Conservation (phyloP, 2,113 vertebrate species). For the Charina bottae region DNA sequence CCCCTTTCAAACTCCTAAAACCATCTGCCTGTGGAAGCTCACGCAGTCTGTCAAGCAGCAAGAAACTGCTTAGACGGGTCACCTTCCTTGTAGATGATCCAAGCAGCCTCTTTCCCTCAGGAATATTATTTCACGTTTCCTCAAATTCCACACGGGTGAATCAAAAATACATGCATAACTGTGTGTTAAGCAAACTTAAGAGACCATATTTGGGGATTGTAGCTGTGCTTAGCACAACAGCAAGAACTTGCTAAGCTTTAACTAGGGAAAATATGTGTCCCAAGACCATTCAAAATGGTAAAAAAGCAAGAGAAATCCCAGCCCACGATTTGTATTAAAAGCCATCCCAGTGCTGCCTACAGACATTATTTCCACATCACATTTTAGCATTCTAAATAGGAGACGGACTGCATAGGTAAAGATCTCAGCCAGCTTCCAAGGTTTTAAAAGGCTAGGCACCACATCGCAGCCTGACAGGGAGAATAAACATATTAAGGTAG, state of each 20-base stretch:
- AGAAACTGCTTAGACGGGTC: background rate
- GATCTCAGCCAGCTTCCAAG: accelerated
- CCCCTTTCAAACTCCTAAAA: background rate
- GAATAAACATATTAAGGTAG: conserved; percentile 4
- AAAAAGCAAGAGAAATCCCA: conserved; percentile 43
- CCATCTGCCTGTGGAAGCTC: background rate
- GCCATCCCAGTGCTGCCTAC: background rate
- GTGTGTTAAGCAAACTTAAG: background rate
- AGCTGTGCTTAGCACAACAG: conserved; percentile 8
- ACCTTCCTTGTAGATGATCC: background rate
- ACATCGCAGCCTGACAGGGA: conserved; percentile 14
- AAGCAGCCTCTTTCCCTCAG: background rate
- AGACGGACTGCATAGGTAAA: background rate
- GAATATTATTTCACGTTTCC: background rate
- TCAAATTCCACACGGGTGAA: conserved; percentile 12
- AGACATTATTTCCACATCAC: conserved; percentile 39
- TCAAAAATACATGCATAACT: conserved; percentile 9
- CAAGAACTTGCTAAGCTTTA: conserved; percentile 46
- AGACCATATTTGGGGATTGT: conserved; percentile 22
- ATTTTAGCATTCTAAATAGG: conserved; percentile 43
- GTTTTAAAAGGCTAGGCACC: conserved; percentile 10
- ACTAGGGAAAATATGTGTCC: conserved; percentile 40
- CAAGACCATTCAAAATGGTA: conserved; percentile 27
- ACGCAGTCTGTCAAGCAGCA: background rate
- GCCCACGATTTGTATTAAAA: conserved; percentile 20